These are phyloP conservation scores for Sitta carolinensis DNA, from an alignment of 2,797 vertebrate species.

Conservation along the genomic window DNA sequence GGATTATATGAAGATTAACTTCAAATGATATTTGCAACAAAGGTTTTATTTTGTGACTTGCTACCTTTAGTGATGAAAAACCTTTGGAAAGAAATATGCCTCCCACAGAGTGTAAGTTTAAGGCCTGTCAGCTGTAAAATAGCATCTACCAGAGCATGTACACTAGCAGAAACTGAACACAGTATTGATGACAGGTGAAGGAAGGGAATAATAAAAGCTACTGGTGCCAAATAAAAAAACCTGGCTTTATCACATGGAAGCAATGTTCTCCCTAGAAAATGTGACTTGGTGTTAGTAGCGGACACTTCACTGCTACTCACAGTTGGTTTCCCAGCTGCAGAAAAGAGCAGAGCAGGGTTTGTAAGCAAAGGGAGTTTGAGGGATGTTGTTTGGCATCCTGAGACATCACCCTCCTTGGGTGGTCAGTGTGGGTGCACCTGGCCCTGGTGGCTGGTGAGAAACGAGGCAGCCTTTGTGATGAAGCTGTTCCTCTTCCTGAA, in stretches of 20 bases:
- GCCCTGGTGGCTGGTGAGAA: not conserved
- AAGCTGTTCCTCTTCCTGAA: not conserved
- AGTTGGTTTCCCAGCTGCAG: not conserved
- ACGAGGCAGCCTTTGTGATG: fast-evolving
- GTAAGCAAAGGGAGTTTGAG: not conserved
- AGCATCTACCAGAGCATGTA: not conserved
- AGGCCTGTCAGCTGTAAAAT: not conserved
- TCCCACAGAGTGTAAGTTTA: not conserved
- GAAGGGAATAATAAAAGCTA: not conserved
- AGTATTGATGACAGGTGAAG: not conserved
- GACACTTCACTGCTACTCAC: not conserved
- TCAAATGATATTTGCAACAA: constrained; percentile 36
- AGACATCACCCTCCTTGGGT: not conserved
- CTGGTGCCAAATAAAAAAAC: not conserved
- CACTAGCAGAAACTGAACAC: not conserved
- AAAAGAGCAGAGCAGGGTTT: not conserved
- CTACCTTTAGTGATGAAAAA: constrained; percentile 21
- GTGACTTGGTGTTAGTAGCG: not conserved
- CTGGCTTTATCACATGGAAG: not conserved
- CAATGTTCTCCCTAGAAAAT: not conserved
- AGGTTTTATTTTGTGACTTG: constrained; percentile 24
- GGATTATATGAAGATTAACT: constrained; percentile 61
- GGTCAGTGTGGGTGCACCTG: not conserved
- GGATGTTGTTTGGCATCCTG: not conserved
- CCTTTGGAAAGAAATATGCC: not conserved